phyloP scores from a whole-genome alignment of 2,113 vertebrate genomes.

The Hylia prasina region DNA sequence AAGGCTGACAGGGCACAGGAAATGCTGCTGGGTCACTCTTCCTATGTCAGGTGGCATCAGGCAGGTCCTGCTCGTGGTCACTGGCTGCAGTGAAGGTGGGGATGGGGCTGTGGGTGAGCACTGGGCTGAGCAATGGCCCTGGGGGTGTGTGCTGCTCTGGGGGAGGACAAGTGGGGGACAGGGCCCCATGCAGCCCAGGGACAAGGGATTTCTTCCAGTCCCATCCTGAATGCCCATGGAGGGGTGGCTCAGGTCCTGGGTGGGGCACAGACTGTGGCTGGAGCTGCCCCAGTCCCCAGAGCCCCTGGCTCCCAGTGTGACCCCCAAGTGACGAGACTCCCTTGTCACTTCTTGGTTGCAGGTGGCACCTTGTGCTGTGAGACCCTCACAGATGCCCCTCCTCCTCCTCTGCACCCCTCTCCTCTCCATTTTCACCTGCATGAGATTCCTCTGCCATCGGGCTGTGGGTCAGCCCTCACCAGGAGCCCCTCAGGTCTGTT shows the following conservation, averaged over 20 bases:
- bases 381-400: neutral
- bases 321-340: neutral
- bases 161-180: neutral
- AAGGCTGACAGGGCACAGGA: fast-evolving
- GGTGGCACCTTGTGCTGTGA: neutral
- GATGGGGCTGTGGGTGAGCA: fast-evolving
- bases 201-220: neutral
- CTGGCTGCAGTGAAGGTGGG: neutral
- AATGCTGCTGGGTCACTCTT: neutral
- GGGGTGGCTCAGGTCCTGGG: neutral
- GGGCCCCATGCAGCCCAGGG: neutral
- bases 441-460: fast-evolving
- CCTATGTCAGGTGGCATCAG: neutral
- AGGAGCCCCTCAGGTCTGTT: fast-evolving
- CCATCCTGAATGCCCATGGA: fast-evolving
- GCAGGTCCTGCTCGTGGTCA: neutral
- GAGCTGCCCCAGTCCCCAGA: neutral
- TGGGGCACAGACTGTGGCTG: fast-evolving
- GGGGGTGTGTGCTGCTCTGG: neutral
- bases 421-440: neutral
- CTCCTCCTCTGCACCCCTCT: neutral
- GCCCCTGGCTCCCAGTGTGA: neutral
- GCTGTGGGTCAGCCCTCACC: fast-evolving
- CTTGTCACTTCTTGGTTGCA: fast-evolving
- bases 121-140: neutral